Evolutionary conservation across 2,888 invertebrate species (phyloP), one percentile per base, ranked within the genome.

Genomic region (Noctuana brunneofusca): DNA sequence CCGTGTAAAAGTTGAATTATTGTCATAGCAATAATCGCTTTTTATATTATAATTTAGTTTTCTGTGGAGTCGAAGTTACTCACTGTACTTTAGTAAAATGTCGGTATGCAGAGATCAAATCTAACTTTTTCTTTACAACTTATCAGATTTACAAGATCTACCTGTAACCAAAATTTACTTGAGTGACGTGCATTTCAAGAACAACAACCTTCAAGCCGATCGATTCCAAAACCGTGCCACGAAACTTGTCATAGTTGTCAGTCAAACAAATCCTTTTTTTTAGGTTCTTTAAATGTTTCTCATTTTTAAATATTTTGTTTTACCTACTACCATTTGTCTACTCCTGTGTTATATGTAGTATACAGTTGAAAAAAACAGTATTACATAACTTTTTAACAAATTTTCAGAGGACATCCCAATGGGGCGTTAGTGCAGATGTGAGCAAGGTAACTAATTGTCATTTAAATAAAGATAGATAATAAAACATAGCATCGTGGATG

Each of bases 341-440:
- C 3, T 32, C 2, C 9, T 32, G 4, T 32, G 5, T 9, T 32
- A 32, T 3, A 32, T 9, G 12, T 9, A 32, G 5, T 48, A n/a
- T n/a, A n/a, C n/a, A n/a, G 22, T 22, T 22, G 46, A 22, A 12
- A 5, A 4, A 8, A 2, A 11, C 2, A n/a, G n/a, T 22, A 6
- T 22, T 1, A 48, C 0, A n/a, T 22, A 18, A 24, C 6, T 22
- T 59, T 52, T 38, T 14, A 6, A 11, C 3, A n/a, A 41, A 18
- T 52, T 71, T 59, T 58, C 83, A 90, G 90, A 81, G 90, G 70
- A 89, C 87, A 3, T 72, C 50, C 3, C 67, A 69, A 48, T 90
- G 90, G 90, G 72, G 68, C 22, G 89, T 89, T 4, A 90, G 89
- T 71, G 75, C 72, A 32, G 89, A 90, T 63, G 76, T 82, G 1